Conservation (phyloP, 2,113 vertebrate species). For the Sander vitreus region DNA sequence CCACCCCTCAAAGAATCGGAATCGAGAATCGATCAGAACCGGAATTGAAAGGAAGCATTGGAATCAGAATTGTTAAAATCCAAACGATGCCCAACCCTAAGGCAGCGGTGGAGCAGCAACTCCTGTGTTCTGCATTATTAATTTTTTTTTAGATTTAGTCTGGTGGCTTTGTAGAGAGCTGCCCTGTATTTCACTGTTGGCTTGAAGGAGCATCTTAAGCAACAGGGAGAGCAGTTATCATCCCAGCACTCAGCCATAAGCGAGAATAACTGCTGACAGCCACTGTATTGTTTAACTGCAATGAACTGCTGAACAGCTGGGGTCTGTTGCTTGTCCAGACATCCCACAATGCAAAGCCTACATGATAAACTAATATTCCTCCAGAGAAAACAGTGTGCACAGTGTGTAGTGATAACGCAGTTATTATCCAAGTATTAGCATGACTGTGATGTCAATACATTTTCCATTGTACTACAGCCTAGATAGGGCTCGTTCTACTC, state of each 20-base stretch:
- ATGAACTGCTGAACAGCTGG: slow-evolving; percentile 24
- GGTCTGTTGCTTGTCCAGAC: not conserved
- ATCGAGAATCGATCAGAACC: too few species aligned
- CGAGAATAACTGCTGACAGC: slow-evolving; percentile 32
- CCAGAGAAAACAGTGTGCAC: slow-evolving; percentile 9
- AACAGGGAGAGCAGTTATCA: slow-evolving; percentile 13
- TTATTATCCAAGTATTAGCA: slow-evolving; percentile 33
- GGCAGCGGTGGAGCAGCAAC: too few species aligned
- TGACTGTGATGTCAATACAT: slow-evolving; percentile 2
- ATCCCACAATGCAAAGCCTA: slow-evolving; percentile 16
- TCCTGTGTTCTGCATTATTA: too few species aligned
- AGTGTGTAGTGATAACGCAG: slow-evolving; percentile 4
- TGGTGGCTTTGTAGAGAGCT: not conserved
- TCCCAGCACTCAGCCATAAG: not conserved
- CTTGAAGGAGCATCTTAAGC: slow-evolving; percentile 20
- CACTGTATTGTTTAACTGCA: slow-evolving; percentile 40
- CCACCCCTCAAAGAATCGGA: too few species aligned
- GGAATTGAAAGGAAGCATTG: too few species aligned
- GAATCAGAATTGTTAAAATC: too few species aligned
- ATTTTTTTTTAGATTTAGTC: too few species aligned
- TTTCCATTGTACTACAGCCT: not conserved
- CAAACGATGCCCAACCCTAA: too few species aligned
- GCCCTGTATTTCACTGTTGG: not conserved
- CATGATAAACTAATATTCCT: slow-evolving; percentile 44
- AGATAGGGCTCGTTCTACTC: not conserved